These are phyloP conservation scores for Epistrophe eligans DNA, from an alignment of 2,888 invertebrate genomes.

Conservation along the genomic window DNA sequence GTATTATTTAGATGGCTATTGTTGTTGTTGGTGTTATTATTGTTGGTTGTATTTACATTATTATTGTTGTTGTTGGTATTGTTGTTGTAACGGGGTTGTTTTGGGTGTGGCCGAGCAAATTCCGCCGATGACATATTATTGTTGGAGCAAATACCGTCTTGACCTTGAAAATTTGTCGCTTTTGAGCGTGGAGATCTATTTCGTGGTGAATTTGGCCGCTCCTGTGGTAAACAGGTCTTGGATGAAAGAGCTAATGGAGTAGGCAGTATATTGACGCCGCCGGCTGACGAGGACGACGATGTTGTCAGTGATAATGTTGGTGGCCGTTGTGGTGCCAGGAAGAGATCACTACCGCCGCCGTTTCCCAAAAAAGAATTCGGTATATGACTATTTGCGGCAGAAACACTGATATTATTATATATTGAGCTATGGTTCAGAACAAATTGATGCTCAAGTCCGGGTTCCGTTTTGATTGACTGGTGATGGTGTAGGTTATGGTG, in stretches of 20 bases:
- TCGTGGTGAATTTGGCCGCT: slow-evolving; percentile 72
- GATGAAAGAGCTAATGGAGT: slow-evolving; percentile 63
- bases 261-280: slow-evolving; percentile 61
- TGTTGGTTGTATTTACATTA: slow-evolving; percentile 68
- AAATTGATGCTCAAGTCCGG: slow-evolving; percentile 66
- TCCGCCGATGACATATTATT: slow-evolving; percentile 78
- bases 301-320: slow-evolving; percentile 60
- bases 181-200: slow-evolving; percentile 73
- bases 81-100: slow-evolving; percentile 77
- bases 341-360: slow-evolving; percentile 54
- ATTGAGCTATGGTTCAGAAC: slow-evolving; percentile 56
- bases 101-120: slow-evolving; percentile 79
- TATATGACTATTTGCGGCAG: slow-evolving; percentile 61
- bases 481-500: slow-evolving; percentile 53
- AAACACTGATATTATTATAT: slow-evolving; percentile 57
- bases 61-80: slow-evolving; percentile 44
- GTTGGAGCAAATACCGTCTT: slow-evolving; percentile 67
- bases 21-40: slow-evolving; percentile 55
- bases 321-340: slow-evolving; percentile 70
- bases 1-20: slow-evolving; percentile 69
- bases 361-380: slow-evolving; percentile 48
- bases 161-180: slow-evolving; percentile 74
- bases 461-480: slow-evolving; percentile 67
- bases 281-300: slow-evolving; percentile 37
- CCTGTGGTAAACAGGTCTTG: slow-evolving; percentile 70